Conservation (phyloP, 1,140 invertebrate species). For the Vollenhovia emeryi region DNA sequence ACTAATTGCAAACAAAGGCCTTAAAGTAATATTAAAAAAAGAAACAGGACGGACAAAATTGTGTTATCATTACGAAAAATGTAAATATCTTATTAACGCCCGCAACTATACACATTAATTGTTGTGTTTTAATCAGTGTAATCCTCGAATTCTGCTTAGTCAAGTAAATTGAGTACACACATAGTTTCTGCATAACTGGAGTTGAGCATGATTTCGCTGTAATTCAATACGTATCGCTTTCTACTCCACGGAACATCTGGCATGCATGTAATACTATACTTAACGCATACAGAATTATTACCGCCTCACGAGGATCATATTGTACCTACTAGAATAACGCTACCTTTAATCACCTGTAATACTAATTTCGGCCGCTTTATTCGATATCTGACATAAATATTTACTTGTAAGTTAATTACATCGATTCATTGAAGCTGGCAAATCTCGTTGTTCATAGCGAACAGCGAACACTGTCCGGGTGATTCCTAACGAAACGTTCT, state of each 20-base stretch:
- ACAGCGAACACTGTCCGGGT: background rate
- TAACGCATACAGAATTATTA: slow-evolving; percentile 36
- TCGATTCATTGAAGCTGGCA: background rate
- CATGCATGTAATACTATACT: slow-evolving; percentile 17
- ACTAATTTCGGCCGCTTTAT: background rate
- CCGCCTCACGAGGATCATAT: slow-evolving; percentile 2
- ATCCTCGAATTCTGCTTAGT: slow-evolving; percentile 1
- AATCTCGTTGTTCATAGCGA: slow-evolving; percentile 15
- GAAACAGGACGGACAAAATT: background rate
- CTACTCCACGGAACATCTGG: slow-evolving; percentile 10
- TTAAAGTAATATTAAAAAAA: background rate
- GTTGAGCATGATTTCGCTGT: slow-evolving; percentile 22
- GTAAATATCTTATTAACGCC: background rate
- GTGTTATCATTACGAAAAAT: background rate
- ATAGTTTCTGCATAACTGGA: slow-evolving; percentile 5
- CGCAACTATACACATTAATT: slow-evolving; percentile 2
- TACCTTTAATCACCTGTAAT: slow-evolving; percentile 1
- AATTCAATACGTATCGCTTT: slow-evolving; percentile 33
- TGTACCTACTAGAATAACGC: background rate
- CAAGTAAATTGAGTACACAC: slow-evolving; percentile 6
- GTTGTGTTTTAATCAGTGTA: slow-evolving; percentile 8
- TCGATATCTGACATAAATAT: slow-evolving; percentile 12
- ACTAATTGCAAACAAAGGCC: background rate
- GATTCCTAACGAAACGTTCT: slow-evolving; percentile 45
- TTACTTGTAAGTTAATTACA: slow-evolving; percentile 22